phyloP scores from a whole-genome alignment of 2,113 vertebrate species.

The Actinemys pallida region DNA sequence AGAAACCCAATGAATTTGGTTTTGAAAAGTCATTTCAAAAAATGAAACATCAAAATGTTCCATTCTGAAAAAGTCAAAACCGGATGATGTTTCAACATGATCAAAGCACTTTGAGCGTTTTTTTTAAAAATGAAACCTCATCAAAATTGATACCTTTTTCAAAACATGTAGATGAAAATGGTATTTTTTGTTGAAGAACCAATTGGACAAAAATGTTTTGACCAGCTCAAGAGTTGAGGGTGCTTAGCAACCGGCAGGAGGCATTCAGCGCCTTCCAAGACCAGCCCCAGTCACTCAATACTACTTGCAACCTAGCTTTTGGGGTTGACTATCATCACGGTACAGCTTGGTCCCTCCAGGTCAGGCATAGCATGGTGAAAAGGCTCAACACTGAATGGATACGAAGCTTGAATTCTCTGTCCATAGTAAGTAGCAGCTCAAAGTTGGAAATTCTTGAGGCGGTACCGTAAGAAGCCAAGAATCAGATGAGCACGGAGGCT shows the following conservation, averaged over 20 bases:
- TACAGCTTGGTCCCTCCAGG: neutral
- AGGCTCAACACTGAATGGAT: neutral
- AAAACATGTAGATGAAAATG: neutral
- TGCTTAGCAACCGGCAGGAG: neutral
- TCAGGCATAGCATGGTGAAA: neutral
- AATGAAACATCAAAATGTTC: neutral
- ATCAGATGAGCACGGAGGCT: accelerated
- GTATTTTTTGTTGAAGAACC: neutral
- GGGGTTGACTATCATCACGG: neutral
- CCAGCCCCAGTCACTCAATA: neutral
- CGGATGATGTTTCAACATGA: neutral
- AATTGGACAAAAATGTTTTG: neutral
- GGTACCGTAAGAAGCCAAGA: neutral
- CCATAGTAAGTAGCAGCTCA: neutral
- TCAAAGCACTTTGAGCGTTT: neutral
- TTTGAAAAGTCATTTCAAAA: neutral
- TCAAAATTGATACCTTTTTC: neutral
- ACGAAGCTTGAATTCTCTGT: neutral
- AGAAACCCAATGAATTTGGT: neutral
- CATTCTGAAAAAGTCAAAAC: neutral
- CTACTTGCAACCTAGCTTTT: neutral
- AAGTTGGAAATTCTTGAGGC: accelerated
- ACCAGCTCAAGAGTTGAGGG: neutral
- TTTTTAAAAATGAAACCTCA: neutral
- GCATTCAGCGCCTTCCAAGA: neutral